These are phyloP conservation scores for Eupelmus urozonus DNA, from an alignment of 2,888 invertebrate genomes.

Conservation along the genomic window DNA sequence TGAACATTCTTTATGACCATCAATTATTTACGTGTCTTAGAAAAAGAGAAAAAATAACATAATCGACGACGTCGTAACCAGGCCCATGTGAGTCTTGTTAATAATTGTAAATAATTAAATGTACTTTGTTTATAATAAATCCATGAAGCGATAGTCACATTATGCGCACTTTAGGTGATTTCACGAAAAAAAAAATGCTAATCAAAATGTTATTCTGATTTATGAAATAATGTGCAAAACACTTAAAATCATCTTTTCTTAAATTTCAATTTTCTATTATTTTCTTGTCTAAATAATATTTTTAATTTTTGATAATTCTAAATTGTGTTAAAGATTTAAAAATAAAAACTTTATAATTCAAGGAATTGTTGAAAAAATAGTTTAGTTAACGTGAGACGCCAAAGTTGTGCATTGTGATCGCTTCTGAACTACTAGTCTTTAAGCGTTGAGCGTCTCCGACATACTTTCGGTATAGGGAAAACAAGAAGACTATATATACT, in stretches of 20 bases:
- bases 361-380: not conserved
- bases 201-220: too few relatives aligned
- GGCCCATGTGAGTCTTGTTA: constrained; percentile 48
- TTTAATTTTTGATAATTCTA: not conserved
- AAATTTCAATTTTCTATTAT: not conserved
- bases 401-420: constrained; percentile 41
- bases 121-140: constrained; percentile 32
- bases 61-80: constrained; percentile 36
- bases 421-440: constrained; percentile 66
- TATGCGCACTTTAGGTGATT: constrained; percentile 20
- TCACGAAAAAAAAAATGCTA: constrained; percentile 30
- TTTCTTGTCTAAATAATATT: not conserved
- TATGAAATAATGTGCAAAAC: too few relatives aligned
- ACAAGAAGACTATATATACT: constrained; percentile 32
- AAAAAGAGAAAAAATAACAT: constrained; percentile 18
- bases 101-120: constrained; percentile 56
- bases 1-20: too few relatives aligned
- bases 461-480: not conserved
- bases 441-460: constrained; percentile 61
- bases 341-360: not conserved
- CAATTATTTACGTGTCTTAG: too few relatives aligned
- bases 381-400: not conserved
- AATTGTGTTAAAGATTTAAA: not conserved
- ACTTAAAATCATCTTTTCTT: too few relatives aligned
- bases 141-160: constrained; percentile 9